phyloP scores from a whole-genome alignment of 2,888 invertebrate genomes.

The Drosophila kambysellisi region DNA sequence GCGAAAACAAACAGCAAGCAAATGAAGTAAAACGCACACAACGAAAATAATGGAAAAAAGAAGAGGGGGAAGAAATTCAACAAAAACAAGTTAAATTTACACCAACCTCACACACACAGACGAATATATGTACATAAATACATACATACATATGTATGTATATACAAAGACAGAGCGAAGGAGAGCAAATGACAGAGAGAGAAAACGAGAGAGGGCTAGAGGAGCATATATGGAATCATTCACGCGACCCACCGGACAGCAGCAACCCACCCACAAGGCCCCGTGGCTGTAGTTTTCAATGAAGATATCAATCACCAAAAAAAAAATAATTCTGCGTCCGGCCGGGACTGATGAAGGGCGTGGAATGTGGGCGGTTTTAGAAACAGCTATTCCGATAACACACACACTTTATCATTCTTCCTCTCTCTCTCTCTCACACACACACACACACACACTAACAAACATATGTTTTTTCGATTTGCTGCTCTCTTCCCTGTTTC shows the following conservation, averaged over 20 bases:
- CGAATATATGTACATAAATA: not conserved
- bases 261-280: constrained; percentile 50
- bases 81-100: constrained; percentile 69
- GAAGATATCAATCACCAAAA: constrained; percentile 72
- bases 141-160: not conserved
- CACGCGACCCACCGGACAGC: constrained; percentile 47
- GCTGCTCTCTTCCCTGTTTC: constrained; percentile 39
- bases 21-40: constrained; percentile 53
- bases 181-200: not conserved
- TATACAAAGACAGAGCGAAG: not conserved
- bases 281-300: constrained; percentile 40
- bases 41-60: constrained; percentile 23
- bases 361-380: constrained; percentile 31
- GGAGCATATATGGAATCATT: constrained; percentile 51
- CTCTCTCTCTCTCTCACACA: constrained; percentile 1
- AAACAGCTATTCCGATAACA: constrained; percentile 45
- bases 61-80: constrained; percentile 31
- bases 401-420: not conserved
- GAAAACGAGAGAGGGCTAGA: constrained; percentile 8
- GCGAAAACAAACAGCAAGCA: constrained; percentile 34
- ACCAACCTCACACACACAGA: constrained; percentile 42
- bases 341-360: constrained; percentile 20
- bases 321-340: constrained; percentile 40
- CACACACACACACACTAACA: constrained; percentile 6
- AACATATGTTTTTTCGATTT: constrained; percentile 23